These are phyloP conservation scores for Agriopis marginaria DNA, from an alignment of 2,888 invertebrate species.

Conservation along the genomic window DNA sequence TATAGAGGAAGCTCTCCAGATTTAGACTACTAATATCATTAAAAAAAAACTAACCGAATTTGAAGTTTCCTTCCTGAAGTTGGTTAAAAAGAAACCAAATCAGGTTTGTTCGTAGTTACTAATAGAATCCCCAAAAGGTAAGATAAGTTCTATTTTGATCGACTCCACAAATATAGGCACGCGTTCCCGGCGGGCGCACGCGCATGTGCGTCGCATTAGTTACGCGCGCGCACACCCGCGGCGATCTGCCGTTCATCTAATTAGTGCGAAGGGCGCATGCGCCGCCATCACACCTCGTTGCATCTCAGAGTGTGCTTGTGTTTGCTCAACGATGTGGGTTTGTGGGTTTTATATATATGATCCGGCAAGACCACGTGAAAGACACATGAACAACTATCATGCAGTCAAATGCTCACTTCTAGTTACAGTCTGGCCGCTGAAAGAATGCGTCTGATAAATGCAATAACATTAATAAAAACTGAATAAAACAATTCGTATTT, in stretches of 20 bases:
- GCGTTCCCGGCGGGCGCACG: conserved; percentile 9
- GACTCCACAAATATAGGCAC: conserved; percentile 6
- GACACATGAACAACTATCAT: not conserved
- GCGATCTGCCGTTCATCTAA: conserved; percentile 9
- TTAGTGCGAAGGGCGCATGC: conserved; percentile 18
- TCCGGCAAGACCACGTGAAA: not conserved
- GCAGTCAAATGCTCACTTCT: too few species aligned
- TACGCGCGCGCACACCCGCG: conserved; percentile 12
- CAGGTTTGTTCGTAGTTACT: not conserved
- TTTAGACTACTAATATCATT: too few species aligned
- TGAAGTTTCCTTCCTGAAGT: too few species aligned
- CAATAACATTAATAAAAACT: too few species aligned
- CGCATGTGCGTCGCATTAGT: conserved; percentile 24
- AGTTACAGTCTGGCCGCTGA: too few species aligned
- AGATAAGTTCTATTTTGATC: conserved; percentile 6
- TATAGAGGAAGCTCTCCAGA: too few species aligned
- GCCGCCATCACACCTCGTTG: conserved; percentile 15
- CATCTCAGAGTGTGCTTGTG: not conserved
- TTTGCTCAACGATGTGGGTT: not conserved
- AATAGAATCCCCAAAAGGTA: not conserved
- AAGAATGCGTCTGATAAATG: too few species aligned
- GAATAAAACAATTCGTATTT: too few species aligned
- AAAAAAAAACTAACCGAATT: too few species aligned
- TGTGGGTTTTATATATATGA: not conserved
- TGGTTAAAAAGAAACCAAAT: not conserved